Base-by-base conservation (phyloP, 92 coral and sea anemone species). In the Epizoanthus fatuus region DNA sequence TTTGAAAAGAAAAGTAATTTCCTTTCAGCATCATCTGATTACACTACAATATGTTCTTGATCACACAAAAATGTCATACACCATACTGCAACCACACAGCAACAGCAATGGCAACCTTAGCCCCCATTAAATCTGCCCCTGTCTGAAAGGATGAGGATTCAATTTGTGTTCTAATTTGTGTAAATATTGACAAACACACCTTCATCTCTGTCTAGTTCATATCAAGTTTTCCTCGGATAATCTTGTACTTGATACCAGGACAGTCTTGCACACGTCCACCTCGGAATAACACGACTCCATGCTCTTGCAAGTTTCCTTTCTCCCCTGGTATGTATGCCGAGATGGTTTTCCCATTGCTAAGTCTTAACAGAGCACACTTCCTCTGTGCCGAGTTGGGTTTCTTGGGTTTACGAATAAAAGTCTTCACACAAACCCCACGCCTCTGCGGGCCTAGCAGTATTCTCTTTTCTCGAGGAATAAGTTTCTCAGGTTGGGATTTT, bases 181-280 rank as follows among this genome's bases (percentile, higher is more conserved):
- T 49, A 12, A 49, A 2, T 5, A 14, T 49, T 49, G 53, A 12
- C 13, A 49, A 49, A 49, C 53, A 49, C 53, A 49, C 53, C 53
- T 49, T 49, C 53, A 49, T 49, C 14, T 12, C 12, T 8, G 4
- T 37, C 56, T 88, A 96, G 84, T 96, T 96, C 91, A 96, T 91
- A 83, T 97, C 99, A 53, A 93, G 92, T 88, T 97, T 97, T 74
- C 98, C 91, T 69, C 99, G 84, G 11, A 97, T 91, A 45, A 97
- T 93, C 75, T 97, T 97, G 79, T 95, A 95, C 84, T 94, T 87
- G 65, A 97, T 93, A 38, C 99, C 99, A 5, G 99, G 99, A 29
- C 99, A 97, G 87, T 97, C 99, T 67, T 97, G 99, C 4, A 97
- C 97, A 44, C 99, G 80, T 12, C 99, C 99, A 2, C 99, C 99